These are phyloP conservation scores for Phyllostomus hastatus DNA, from an alignment of 2,113 vertebrate species.

Conservation along the genomic window DNA sequence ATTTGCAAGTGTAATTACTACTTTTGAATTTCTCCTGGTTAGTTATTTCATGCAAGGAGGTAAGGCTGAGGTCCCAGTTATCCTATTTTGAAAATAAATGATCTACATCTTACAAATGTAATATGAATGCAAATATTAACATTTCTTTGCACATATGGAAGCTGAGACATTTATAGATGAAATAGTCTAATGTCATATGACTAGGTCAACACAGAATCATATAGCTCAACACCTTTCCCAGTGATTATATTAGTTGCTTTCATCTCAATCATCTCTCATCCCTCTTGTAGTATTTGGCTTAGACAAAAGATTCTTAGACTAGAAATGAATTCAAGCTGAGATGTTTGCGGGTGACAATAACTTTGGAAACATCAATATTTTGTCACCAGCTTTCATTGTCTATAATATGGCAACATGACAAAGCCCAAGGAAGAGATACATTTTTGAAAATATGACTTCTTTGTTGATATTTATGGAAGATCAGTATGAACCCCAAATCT, in stretches of 20 bases:
- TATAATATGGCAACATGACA: background rate
- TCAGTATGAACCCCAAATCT: background rate
- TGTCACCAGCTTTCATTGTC: background rate
- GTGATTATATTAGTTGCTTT: background rate
- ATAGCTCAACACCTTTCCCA: background rate
- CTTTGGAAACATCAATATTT: background rate
- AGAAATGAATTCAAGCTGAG: conserved; percentile 28
- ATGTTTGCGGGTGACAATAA: background rate
- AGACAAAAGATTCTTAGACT: background rate
- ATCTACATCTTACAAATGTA: background rate
- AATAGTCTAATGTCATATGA: background rate
- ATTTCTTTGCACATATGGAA: background rate
- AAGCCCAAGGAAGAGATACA: background rate
- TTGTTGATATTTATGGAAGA: background rate
- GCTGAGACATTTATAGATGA: background rate
- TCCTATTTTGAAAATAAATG: conserved; percentile 35
- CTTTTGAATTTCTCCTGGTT: conserved; percentile 28
- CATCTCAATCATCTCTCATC: background rate
- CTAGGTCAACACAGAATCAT: background rate
- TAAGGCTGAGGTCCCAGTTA: conserved; percentile 8
- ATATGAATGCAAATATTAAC: background rate
- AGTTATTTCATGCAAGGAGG: conserved; percentile 11
- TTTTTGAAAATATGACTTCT: background rate
- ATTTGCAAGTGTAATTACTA: conserved; percentile 42
- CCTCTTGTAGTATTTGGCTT: background rate